Conservation (phyloP, 2,888 invertebrate species). For the Microplitis deprimator region DNA sequence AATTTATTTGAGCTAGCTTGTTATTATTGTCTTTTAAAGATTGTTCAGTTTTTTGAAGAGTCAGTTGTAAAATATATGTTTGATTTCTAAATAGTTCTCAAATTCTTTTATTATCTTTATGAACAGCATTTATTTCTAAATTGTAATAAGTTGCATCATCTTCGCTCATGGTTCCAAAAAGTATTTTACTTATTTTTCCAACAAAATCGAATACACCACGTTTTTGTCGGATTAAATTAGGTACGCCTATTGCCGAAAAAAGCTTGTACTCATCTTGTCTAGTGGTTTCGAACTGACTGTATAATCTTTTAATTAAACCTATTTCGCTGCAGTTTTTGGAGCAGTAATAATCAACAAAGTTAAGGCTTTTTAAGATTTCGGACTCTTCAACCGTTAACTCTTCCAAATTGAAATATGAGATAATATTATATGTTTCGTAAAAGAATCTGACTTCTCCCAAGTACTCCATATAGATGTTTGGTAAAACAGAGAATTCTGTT, state of each 20-base stretch:
- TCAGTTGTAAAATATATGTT: too few relatives aligned
- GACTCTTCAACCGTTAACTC: constrained; percentile 28
- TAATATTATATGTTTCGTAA: constrained; percentile 22
- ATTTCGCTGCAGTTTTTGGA: constrained; percentile 14
- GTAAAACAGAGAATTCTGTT: background rate
- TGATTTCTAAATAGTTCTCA: too few relatives aligned
- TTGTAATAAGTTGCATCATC: too few relatives aligned
- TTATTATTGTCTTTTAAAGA: background rate
- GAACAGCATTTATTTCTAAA: too few relatives aligned
- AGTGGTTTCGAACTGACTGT: constrained; percentile 11
- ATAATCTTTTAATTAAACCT: constrained; percentile 5
- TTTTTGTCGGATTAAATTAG: background rate
- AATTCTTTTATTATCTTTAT: constrained; percentile 25
- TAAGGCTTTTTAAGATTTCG: background rate
- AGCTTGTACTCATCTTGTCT: background rate
- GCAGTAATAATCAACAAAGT: background rate
- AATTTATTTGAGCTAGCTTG: background rate
- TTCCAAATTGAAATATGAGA: constrained; percentile 24
- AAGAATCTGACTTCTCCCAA: constrained; percentile 15
- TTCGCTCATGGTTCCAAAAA: too few relatives aligned
- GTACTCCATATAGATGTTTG: constrained; percentile 23
- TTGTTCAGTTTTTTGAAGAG: too few relatives aligned
- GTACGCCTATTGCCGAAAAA: background rate
- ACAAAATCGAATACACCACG: constrained; percentile 7
- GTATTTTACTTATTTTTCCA: too few relatives aligned